A percentile compares a stretch with the other conserved stretches of the same genome.
phyloP scores from a whole-genome alignment of 2,113 vertebrate genomes.

The Spermophilus dauricus region DNA sequence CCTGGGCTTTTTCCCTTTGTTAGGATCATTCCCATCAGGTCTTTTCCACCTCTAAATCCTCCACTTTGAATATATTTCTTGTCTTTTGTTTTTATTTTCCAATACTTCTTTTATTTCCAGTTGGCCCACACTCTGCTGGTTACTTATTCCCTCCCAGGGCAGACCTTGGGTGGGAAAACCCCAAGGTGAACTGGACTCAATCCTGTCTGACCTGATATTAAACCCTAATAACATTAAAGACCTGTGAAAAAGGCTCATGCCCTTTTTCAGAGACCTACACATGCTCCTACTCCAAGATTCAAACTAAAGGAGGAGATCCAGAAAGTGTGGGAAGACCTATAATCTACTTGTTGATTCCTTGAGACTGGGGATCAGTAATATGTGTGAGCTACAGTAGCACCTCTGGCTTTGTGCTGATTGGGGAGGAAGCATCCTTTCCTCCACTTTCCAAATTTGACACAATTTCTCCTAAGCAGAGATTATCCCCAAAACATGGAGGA shows the following conservation, averaged over 20 bases:
- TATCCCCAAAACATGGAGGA: neutral
- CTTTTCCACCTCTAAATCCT: no score
- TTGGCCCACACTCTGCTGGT: no score
- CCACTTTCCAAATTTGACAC: neutral
- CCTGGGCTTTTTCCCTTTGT: no score
- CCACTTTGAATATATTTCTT: no score
- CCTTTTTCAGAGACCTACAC: neutral
- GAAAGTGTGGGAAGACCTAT: neutral
- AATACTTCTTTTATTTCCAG: no score
- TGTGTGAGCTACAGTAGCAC: neutral
- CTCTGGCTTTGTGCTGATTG: neutral
- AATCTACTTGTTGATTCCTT: rapidly evolving
- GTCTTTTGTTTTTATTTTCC: no score
- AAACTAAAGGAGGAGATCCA: neutral
- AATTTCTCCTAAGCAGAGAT: neutral
- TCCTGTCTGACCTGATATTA: neutral
- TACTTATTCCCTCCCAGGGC: no score
- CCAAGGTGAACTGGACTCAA: neutral
- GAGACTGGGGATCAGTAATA: neutral
- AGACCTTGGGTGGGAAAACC: no score
- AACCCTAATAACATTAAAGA: neutral
- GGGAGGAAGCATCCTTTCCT: neutral
- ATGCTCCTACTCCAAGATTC: neutral
- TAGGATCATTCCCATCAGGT: no score
- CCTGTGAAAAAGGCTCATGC: neutral